Conservation (phyloP, 2,113 vertebrate species). For the Danionella cerebrum region DNA sequence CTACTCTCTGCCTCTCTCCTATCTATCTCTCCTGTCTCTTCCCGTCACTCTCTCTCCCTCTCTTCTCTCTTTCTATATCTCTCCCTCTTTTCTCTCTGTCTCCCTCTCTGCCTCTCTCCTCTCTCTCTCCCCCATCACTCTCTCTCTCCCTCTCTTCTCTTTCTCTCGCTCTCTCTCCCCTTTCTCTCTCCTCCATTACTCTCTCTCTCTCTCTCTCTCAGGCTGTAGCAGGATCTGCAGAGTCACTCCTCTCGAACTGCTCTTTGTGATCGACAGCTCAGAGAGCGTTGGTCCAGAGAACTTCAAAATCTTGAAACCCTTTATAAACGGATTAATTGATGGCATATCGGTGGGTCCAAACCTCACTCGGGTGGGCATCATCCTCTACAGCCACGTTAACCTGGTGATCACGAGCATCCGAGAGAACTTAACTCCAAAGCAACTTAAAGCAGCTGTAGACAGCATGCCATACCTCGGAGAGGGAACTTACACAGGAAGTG, state of each 20-base stretch:
- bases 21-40: too few relatives aligned
- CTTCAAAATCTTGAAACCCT: slow-evolving; percentile 74
- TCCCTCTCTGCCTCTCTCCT: too few relatives aligned
- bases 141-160: too few relatives aligned
- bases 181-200: too few relatives aligned
- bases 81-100: too few relatives aligned
- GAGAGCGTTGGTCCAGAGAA: slow-evolving; percentile 77
- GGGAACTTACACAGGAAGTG: slow-evolving; percentile 75
- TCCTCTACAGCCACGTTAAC: slow-evolving; percentile 77
- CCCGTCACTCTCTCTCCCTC: too few relatives aligned
- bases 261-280: slow-evolving; percentile 86
- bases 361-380: slow-evolving; percentile 63
- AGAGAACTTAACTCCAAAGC: slow-evolving; percentile 57
- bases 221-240: slow-evolving; percentile 72
- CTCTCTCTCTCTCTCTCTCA: slow-evolving; percentile 49
- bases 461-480: slow-evolving; percentile 76
- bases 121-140: too few relatives aligned
- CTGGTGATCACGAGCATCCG: slow-evolving; percentile 61
- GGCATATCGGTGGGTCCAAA: slow-evolving; percentile 44
- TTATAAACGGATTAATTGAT: slow-evolving; percentile 71
- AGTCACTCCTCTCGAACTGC: slow-evolving; percentile 70
- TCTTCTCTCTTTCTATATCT: too few relatives aligned
- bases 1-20: too few relatives aligned
- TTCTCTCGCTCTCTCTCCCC: too few relatives aligned
- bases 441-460: slow-evolving; percentile 64